A percentile compares a stretch with the other conserved stretches of the same genome.
phyloP scores from a whole-genome alignment of 2,797 vertebrate genomes.

The Apodemus agrarius region DNA sequence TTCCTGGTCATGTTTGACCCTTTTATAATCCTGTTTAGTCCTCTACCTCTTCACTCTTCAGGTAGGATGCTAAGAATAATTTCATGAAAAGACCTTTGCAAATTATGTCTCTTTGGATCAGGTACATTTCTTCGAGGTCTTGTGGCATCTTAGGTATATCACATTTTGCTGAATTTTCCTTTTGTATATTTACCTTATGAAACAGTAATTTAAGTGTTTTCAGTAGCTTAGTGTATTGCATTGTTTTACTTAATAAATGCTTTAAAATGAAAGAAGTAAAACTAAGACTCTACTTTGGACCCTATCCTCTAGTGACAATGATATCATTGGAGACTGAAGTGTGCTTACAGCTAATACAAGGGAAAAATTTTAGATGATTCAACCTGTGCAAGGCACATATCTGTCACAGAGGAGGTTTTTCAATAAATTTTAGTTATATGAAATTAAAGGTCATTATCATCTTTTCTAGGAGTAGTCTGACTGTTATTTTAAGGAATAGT shows the following conservation, averaged over 20 bases:
- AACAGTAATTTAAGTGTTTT: not conserved
- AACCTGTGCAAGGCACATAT: not conserved
- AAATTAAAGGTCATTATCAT: not conserved
- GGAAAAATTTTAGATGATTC: conserved; percentile 37
- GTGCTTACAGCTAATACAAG: not conserved
- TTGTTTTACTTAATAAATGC: not conserved
- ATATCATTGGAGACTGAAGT: not conserved
- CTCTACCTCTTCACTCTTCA: not conserved
- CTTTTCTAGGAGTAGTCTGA: not conserved
- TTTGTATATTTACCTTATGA: conserved; percentile 11
- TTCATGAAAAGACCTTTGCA: conserved; percentile 26
- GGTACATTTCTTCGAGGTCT: not conserved
- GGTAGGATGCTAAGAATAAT: not conserved
- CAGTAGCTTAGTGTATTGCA: not conserved
- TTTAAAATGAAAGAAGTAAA: conserved; percentile 30
- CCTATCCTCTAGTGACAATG: not conserved
- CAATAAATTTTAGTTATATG: not conserved
- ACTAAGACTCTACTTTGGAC: not conserved
- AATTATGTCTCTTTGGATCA: not conserved
- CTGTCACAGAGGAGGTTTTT: not conserved
- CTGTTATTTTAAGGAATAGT: not conserved
- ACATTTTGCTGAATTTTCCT: not conserved
- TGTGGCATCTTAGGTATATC: not conserved
- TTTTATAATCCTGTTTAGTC: not conserved
- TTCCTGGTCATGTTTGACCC: not conserved